Evolutionary conservation across 2,888 invertebrate species (phyloP), one percentile per base, ranked within the genome.

Genomic region (Drosophila greeni): DNA sequence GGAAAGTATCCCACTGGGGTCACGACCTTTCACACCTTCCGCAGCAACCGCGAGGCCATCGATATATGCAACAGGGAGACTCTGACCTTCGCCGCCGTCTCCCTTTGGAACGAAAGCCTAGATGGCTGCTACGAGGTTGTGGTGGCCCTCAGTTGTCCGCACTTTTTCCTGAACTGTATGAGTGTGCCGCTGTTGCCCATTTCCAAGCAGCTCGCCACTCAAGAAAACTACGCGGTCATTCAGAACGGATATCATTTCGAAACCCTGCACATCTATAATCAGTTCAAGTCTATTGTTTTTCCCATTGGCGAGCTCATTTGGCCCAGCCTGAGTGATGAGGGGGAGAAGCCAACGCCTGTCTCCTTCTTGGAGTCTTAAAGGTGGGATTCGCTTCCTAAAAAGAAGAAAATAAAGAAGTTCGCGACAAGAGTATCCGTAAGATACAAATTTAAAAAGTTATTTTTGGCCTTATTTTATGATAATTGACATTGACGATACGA

Each of bases 391-490:
- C 52, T 65, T 57, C 58, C 64, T 36, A 54, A 42, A 24, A 42
- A 1, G 26, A 9, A 23, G 12, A 40, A n/a, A 9, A 45, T 5
- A 23, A 16, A 45, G 34, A 16, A 16, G 48, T 37, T 40, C n/a
- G 5, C 6, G 42, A 48, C 56, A 61, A 71, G 74, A 71, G 71
- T 66, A 61, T 47, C 56, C 51, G 58, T 51, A 49, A 34, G 64
- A 69, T 72, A 66, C 71, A 73, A 55, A 74, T 71, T 48, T 39
- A 12, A 31, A 29, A 23, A 18, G 52, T 62, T 79, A 82, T 82
- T 79, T 82, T 76, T 59, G 66, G 20, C 40, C 16, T 54, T 23
- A 12, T 37, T 73, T 72, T 65, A 82, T 74, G 82, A 33, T 79
- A 73, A 82, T 81, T 74, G 69, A 66, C 59, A 53, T 72, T 69